A percentile compares a stretch with the other conserved stretches of the same genome.
These are phyloP conservation scores for Ormyrus labotus DNA, from an alignment of 2,888 invertebrate genomes.

Conservation along the genomic window DNA sequence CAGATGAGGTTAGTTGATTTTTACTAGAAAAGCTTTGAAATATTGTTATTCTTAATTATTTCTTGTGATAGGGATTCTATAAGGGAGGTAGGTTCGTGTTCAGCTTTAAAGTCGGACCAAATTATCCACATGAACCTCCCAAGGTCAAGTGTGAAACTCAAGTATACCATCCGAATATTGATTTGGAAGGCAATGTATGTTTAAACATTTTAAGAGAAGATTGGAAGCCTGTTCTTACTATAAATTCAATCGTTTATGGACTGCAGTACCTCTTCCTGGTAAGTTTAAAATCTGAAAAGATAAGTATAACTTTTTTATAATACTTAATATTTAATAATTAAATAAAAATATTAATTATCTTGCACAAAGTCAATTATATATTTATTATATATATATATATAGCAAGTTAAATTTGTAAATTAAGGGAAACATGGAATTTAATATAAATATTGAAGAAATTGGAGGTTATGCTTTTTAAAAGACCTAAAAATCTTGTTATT, in stretches of 20 bases:
- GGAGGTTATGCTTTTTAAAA: no score
- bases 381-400: background rate
- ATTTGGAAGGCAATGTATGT: constrained; percentile 98
- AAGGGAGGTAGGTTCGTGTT: constrained; percentile 95
- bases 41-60: background rate
- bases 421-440: background rate
- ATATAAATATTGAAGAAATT: background rate
- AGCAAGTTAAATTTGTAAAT: background rate
- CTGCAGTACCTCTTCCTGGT: constrained; percentile 97
- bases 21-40: background rate
- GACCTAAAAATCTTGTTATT: no score
- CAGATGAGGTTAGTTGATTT: constrained; percentile 86
- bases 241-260: constrained; percentile 98
- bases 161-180: constrained; percentile 99
- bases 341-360: background rate
- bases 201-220: constrained; percentile 98
- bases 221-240: constrained; percentile 99
- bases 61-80: constrained; percentile 87
- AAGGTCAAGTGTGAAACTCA: constrained; percentile 99
- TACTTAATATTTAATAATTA: background rate
- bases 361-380: background rate
- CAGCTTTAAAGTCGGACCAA: constrained; percentile 98
- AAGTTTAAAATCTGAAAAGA: constrained; percentile 64
- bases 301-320: no score
- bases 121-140: constrained; percentile 98